Evolutionary conservation across 2,113 vertebrate genomes (phyloP), one percentile per base, ranked within the genome.

Genomic region (Percopsis transmontana): DNA sequence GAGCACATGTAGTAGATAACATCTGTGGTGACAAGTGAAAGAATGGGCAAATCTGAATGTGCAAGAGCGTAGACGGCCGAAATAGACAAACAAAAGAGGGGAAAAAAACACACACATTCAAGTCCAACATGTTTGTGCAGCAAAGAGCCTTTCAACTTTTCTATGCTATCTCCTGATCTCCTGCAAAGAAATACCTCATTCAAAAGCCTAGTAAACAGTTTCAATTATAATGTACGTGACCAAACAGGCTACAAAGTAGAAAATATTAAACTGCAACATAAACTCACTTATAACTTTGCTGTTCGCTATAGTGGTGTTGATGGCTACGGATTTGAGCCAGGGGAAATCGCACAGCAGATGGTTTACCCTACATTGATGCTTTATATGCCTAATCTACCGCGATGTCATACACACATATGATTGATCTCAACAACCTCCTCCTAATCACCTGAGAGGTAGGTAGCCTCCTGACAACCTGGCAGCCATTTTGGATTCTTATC

Each of bases 401-500:
- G 48, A 51, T 48, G 24, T 45, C 1, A 10, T 63, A 62, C 73
- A 68, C 54, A 47, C 21, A 63, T 51, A 85, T 81, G 85, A 88
- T 79, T 67, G 80, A 87, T 87, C 83, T 77, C 62, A 76, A 47
- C 76, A 61, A 54, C 71, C 53, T 54, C 58, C 60, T 68, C 56
- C 85, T 86, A 85, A 90, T 90, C 82, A 81, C 73, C 68, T 80
- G 79, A 75, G 72, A 85, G 65, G 47, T 63, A 68, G 54, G 42
- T 57, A 47, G 81, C 67, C 66, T 73, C 67, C 47, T 81, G 77
- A 80, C 76, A 76, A 74, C 72, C 63, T 74, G 70, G 76, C 74
- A 86, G 81, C 74, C 85, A 87, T 85, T 85, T 89, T 83, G 76
- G 74, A 84, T 86, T 85, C 63, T 85, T 79, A 68, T 81, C 74